Conservation (phyloP, 1,140 invertebrate species). For the Anoplophora glabripennis region DNA sequence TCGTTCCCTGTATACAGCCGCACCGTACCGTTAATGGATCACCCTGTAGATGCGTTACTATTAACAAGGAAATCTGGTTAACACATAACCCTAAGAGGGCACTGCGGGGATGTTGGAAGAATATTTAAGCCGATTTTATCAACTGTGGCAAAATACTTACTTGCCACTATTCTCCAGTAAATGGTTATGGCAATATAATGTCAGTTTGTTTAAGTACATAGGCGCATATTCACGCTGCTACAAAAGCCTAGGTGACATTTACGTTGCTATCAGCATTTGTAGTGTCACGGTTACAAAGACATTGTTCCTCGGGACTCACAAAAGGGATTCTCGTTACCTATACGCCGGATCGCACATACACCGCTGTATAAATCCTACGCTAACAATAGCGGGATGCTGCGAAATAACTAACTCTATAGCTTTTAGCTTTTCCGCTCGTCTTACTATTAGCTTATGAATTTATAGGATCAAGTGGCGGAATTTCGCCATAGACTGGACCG, state of each 20-base stretch:
- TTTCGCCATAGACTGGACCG: not conserved
- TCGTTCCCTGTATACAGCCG: too few relatives aligned
- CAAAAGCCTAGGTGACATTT: constrained; percentile 18
- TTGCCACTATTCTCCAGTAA: too few relatives aligned
- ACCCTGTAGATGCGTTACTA: too few relatives aligned
- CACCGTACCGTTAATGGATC: too few relatives aligned
- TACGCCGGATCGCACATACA: constrained; percentile 1
- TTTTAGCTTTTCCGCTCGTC: constrained; percentile 14
- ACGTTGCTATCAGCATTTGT: constrained; percentile 15
- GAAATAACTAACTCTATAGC: constrained; percentile 16
- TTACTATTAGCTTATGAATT: constrained; percentile 13
- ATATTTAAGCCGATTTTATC: too few relatives aligned
- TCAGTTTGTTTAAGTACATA: too few relatives aligned
- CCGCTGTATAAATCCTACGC: constrained; percentile 10
- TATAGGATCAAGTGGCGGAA: constrained; percentile 6
- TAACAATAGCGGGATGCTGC: not conserved
- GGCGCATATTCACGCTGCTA: constrained; percentile 2
- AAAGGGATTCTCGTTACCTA: constrained; percentile 12
- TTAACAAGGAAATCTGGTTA: too few relatives aligned
- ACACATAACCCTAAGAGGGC: too few relatives aligned
- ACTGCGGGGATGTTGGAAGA: too few relatives aligned
- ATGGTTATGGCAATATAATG: too few relatives aligned
- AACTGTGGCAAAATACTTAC: too few relatives aligned
- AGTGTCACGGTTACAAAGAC: constrained; percentile 16
- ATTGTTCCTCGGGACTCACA: constrained; percentile 10